A percentile compares a stretch with the other conserved stretches of the same genome.
phyloP scores from a whole-genome alignment of 2,113 vertebrate genomes.

The Baryphthengus martii region DNA sequence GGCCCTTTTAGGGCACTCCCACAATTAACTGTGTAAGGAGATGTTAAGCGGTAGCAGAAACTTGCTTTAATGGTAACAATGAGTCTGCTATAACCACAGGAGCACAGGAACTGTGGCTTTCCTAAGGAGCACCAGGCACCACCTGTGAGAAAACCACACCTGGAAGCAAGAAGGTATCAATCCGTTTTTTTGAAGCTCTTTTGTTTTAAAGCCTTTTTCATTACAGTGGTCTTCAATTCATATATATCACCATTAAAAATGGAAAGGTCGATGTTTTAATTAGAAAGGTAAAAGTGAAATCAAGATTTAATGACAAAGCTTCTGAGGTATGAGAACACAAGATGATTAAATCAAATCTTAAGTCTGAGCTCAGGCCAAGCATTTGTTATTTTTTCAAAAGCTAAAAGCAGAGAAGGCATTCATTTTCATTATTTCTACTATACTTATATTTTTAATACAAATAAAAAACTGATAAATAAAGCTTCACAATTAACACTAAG shows the following conservation, averaged over 20 bases:
- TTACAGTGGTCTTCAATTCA: neutral
- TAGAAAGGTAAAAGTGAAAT: neutral
- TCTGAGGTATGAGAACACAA: neutral
- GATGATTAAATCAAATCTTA: neutral
- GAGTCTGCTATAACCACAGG: neutral
- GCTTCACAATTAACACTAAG: neutral
- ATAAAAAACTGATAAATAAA: neutral
- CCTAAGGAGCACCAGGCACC: neutral
- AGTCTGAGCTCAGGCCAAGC: neutral
- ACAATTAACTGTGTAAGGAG: neutral
- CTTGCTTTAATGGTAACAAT: neutral
- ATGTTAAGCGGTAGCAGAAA: neutral
- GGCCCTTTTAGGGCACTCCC: fast-evolving
- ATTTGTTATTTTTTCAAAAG: neutral
- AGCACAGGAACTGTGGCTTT: neutral
- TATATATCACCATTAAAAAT: neutral
- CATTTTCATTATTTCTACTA: neutral
- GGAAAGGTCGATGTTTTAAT: neutral
- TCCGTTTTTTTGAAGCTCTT: fast-evolving
- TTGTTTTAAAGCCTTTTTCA: neutral
- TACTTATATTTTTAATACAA: neutral
- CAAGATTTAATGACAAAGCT: neutral
- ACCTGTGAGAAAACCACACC: neutral
- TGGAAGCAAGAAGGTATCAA: neutral
- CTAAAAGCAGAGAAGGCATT: neutral